A percentile compares a stretch with the other conserved stretches of the same genome.
These are phyloP conservation scores for Etheostoma perlongum DNA, from an alignment of 2,797 vertebrate species.

Conservation along the genomic window DNA sequence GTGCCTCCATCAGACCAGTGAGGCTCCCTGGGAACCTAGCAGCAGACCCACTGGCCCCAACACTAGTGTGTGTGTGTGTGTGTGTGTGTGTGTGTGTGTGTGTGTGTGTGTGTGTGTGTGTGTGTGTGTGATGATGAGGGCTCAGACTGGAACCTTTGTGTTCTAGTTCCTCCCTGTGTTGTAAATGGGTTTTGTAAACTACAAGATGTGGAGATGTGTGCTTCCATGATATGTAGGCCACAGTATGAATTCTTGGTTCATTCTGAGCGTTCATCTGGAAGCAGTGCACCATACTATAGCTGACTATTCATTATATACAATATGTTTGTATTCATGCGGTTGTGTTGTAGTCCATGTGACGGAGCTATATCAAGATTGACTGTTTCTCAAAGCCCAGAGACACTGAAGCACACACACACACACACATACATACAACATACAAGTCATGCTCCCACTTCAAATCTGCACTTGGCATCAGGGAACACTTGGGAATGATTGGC, in stretches of 20 bases:
- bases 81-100: conserved; percentile 33
- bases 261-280: conserved; percentile 48
- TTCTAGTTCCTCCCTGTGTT: conserved; percentile 51
- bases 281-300: conserved; percentile 13
- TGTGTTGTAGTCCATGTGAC: conserved; percentile 44
- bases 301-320: conserved; percentile 42
- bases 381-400: conserved; percentile 49
- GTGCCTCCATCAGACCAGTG: conserved; percentile 86
- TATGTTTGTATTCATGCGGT: conserved; percentile 49
- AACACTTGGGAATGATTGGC: conserved; percentile 69
- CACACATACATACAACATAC: conserved; percentile 21
- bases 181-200: conserved; percentile 74
- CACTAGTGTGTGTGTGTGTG: conserved; percentile 48
- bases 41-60: conserved; percentile 79
- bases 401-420: conserved; percentile 30
- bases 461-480: conserved; percentile 77
- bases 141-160: conserved; percentile 72
- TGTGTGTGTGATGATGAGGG: conserved; percentile 37
- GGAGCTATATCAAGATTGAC: conserved; percentile 52
- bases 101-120: conserved; percentile 38
- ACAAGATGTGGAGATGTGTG: conserved; percentile 57
- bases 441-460: conserved; percentile 63
- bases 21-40: conserved; percentile 86
- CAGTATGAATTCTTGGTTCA: conserved; percentile 60
- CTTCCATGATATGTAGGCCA: conserved; percentile 39